Percentiles rank a stretch among this genome's conserved stretches.
phyloP scores from a whole-genome alignment of 1,140 invertebrate species.

The Heliconius nattereri region DNA sequence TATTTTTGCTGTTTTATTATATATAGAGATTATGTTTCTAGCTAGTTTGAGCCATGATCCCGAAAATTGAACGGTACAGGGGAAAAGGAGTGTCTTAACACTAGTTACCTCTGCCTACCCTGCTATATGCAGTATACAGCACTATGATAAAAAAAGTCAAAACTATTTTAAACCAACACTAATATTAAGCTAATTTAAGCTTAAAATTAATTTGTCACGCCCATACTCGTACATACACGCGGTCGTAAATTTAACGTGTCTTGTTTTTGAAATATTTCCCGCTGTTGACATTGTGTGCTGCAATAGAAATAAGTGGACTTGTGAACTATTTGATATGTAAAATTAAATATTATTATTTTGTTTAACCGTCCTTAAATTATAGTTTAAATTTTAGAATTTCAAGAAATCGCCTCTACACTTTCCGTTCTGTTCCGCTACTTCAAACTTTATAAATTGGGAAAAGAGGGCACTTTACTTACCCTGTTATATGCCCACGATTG shows the following conservation, averaged over 20 bases:
- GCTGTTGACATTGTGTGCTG: neutral
- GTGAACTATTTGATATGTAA: neutral
- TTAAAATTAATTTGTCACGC: slow-evolving; percentile 37
- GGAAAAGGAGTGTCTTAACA: too few relatives aligned
- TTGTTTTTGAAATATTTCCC: slow-evolving; percentile 21
- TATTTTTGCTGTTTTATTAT: too few relatives aligned
- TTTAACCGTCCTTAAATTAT: neutral
- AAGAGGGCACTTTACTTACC: too few relatives aligned
- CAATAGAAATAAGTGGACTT: neutral
- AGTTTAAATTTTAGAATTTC: too few relatives aligned
- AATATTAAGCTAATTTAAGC: slow-evolving; percentile 1
- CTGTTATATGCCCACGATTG: too few relatives aligned
- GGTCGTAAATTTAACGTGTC: slow-evolving; percentile 34
- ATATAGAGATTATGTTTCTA: too few relatives aligned
- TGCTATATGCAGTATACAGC: neutral
- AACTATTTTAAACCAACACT: neutral
- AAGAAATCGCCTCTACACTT: too few relatives aligned
- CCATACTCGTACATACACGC: slow-evolving; percentile 12
- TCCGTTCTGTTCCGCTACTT: too few relatives aligned
- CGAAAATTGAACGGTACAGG: too few relatives aligned
- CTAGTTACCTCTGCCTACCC: too few relatives aligned
- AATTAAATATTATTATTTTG: neutral
- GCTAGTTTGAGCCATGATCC: too few relatives aligned
- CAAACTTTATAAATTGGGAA: too few relatives aligned
- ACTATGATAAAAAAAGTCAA: neutral